Evolutionary conservation across 2,113 vertebrate genomes (phyloP).

Genomic region (Dendropsophus ebraccatus): DNA sequence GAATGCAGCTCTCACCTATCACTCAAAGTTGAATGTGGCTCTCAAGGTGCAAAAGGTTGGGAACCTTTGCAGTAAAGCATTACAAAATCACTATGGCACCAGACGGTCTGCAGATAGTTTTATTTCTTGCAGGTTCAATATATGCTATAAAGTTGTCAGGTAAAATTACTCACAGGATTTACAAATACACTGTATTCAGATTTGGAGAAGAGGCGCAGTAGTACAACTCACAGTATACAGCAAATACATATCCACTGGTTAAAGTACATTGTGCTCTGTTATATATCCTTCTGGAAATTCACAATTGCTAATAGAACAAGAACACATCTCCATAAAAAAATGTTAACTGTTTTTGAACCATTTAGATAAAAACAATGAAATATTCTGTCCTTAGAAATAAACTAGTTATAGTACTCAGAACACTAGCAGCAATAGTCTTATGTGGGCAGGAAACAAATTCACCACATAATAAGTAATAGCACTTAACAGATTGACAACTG

Average conservation of each 20-base stretch:
- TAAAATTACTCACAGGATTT: conserved; percentile 72
- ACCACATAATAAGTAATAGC: conserved; percentile 80
- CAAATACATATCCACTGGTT: conserved; percentile 72
- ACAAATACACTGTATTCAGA: conserved; percentile 72
- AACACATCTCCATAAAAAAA: conserved; percentile 86
- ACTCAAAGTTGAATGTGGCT: too few relatives aligned
- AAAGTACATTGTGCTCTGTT: conserved; percentile 83
- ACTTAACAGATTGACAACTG: conserved; percentile 79
- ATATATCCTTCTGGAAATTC: conserved; percentile 74
- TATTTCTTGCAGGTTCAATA: conserved; percentile 72
- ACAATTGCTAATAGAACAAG: conserved; percentile 75
- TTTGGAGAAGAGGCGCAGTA: conserved; percentile 66
- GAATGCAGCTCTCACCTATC: too few relatives aligned
- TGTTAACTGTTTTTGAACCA: conserved; percentile 73
- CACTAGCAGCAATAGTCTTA: conserved; percentile 81
- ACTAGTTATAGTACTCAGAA: conserved; percentile 72
- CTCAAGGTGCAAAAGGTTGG: too few relatives aligned
- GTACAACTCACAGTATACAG: conserved; percentile 71
- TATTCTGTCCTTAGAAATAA: conserved; percentile 61
- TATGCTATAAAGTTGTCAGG: conserved; percentile 78
- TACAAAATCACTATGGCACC: neutral
- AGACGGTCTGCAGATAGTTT: conserved; percentile 45
- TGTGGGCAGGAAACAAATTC: conserved; percentile 73
- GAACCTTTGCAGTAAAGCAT: neutral
- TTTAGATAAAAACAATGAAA: conserved; percentile 62